A percentile compares a stretch with the other conserved stretches of the same genome.
Conservation (phyloP, 1,140 invertebrate genomes). For the Musca domestica region DNA sequence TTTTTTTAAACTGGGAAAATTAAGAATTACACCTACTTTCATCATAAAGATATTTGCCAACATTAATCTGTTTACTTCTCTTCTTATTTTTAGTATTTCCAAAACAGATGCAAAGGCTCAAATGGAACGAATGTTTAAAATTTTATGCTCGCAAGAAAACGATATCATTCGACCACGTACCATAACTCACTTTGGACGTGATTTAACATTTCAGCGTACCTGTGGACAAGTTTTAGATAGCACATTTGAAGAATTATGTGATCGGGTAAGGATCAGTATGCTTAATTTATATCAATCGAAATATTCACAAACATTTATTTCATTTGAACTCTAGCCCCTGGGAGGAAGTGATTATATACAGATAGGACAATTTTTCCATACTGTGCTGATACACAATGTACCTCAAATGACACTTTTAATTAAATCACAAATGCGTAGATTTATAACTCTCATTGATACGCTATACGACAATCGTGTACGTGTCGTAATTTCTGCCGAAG, state of each 20-base stretch:
- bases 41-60: not conserved
- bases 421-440: conserved; percentile 84
- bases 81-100: conserved; percentile 27
- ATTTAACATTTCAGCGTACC: conserved; percentile 84
- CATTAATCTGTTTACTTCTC: not conserved
- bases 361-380: conserved; percentile 90
- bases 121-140: conserved; percentile 86
- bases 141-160: conserved; percentile 84
- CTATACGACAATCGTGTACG: conserved; percentile 91
- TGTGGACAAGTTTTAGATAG: conserved; percentile 91
- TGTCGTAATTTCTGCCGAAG: conserved; percentile 76
- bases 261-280: conserved; percentile 81
- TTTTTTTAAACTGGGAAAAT: not conserved
- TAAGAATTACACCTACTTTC: too few relatives aligned
- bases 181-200: conserved; percentile 82
- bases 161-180: conserved; percentile 80
- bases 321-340: conserved; percentile 66
- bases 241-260: conserved; percentile 87
- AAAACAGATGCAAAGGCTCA: conserved; percentile 60
- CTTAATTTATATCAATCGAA: conserved; percentile 26
- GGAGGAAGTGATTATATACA: conserved; percentile 93
- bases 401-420: conserved; percentile 76
- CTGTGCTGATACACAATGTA: conserved; percentile 87
- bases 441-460: conserved; percentile 96
- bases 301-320: not conserved